These are phyloP conservation scores for Drosophila longiperda DNA, from an alignment of 2,888 invertebrate species.

Conservation along the genomic window DNA sequence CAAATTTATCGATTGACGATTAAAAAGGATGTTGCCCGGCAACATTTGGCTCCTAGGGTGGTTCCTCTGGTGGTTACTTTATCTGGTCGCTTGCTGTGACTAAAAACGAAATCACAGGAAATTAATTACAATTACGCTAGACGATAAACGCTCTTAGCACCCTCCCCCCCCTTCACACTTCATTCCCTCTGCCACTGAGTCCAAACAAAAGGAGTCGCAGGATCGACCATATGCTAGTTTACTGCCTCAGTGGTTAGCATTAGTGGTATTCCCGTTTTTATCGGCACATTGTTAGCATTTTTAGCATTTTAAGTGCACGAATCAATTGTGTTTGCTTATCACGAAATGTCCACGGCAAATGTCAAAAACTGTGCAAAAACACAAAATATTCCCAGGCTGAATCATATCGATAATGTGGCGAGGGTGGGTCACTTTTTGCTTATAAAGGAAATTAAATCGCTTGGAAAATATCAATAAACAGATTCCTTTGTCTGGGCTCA, in stretches of 20 bases:
- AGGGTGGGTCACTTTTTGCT: conserved; percentile 36
- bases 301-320: conserved; percentile 65
- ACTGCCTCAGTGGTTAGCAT: conserved; percentile 42
- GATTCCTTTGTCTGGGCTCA: conserved; percentile 42
- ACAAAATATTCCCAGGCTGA: conserved; percentile 23
- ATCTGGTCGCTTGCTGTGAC: conserved; percentile 31
- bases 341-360: conserved; percentile 30
- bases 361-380: conserved; percentile 27
- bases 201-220: conserved; percentile 22
- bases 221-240: conserved; percentile 50
- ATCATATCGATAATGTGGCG: conserved; percentile 61
- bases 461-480: conserved; percentile 68
- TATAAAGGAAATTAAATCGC: conserved; percentile 54
- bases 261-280: conserved; percentile 37
- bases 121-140: conserved; percentile 81
- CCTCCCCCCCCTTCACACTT: conserved; percentile 4
- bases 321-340: conserved; percentile 56
- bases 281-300: conserved; percentile 67
- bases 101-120: conserved; percentile 73
- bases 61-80: conserved; percentile 45
- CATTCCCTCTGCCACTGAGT: neutral
- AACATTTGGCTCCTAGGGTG: conserved; percentile 40
- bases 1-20: conserved; percentile 81
- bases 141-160: conserved; percentile 58
- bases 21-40: conserved; percentile 61